Conservation (phyloP, 2,113 vertebrate genomes). For the Cranoglanis bouderius region DNA sequence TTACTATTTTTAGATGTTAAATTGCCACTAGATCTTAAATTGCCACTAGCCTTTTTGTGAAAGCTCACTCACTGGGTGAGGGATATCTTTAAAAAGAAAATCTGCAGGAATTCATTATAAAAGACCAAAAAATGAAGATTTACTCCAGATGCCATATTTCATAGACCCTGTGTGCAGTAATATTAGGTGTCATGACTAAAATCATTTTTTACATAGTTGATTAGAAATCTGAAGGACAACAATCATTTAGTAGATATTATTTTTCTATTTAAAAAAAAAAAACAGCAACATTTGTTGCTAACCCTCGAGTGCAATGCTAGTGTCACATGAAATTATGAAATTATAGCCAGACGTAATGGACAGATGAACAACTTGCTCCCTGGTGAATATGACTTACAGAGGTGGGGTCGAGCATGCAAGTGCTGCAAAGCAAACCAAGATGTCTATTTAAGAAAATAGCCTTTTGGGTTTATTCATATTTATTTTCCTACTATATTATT, state of each 20-base stretch:
- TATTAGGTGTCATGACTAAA: constrained; percentile 36
- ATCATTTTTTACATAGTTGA: constrained; percentile 12
- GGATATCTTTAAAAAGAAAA: constrained; percentile 52
- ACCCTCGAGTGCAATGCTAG: constrained; percentile 40
- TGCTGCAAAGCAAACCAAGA: constrained; percentile 60
- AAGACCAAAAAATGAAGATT: constrained; percentile 42
- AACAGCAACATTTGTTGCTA: constrained; percentile 23
- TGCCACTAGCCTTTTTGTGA: constrained; percentile 73
- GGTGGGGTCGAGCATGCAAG: constrained; percentile 61
- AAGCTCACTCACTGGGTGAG: constrained; percentile 61
- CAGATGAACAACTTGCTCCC: constrained; percentile 68
- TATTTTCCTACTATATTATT: constrained; percentile 85
- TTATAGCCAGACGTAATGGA: constrained; percentile 56
- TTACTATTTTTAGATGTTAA: constrained; percentile 70
- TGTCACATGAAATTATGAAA: constrained; percentile 34
- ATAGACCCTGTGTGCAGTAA: constrained; percentile 31
- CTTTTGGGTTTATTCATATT: constrained; percentile 79
- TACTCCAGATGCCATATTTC: constrained; percentile 42
- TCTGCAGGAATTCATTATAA: constrained; percentile 47
- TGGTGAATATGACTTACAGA: constrained; percentile 65
- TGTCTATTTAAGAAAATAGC: constrained; percentile 77
- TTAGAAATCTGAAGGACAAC: constrained; percentile 14
- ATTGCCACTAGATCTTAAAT: constrained; percentile 43
- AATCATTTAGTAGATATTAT: constrained; percentile 33
- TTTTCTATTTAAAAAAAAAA: constrained; percentile 23